These are phyloP conservation scores for Athrips mouffetella DNA, from an alignment of 2,888 invertebrate species.

Conservation along the genomic window DNA sequence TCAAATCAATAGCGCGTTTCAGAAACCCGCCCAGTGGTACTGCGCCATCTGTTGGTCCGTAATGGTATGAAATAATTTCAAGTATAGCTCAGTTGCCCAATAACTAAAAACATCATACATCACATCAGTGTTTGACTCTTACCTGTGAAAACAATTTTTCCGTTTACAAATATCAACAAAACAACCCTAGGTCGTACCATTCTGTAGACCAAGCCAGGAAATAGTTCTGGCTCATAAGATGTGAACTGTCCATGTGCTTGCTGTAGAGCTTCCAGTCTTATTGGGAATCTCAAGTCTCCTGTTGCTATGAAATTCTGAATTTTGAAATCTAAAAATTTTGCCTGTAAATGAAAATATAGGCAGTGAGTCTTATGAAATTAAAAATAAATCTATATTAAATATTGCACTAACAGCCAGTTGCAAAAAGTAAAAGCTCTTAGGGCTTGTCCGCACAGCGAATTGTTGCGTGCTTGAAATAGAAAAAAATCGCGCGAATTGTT, in stretches of 20 bases:
- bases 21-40: too few relatives aligned
- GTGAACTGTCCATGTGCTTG: constrained; percentile 87
- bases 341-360: constrained; percentile 58
- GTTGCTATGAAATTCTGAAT: constrained; percentile 88
- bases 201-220: constrained; percentile 98
- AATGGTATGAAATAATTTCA: too few relatives aligned
- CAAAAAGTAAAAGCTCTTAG: too few relatives aligned
- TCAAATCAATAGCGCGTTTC: too few relatives aligned
- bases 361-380: background rate
- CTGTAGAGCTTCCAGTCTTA: constrained; percentile 84
- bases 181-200: constrained; percentile 98
- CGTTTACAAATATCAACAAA: constrained; percentile 98
- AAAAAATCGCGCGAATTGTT: too few relatives aligned
- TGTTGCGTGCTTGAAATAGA: too few relatives aligned
- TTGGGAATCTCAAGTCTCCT: constrained; percentile 85
- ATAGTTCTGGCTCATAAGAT: constrained; percentile 98
- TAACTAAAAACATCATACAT: background rate
- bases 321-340: constrained; percentile 86
- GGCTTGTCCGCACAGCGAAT: too few relatives aligned
- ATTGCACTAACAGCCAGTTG: too few relatives aligned
- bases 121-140: constrained; percentile 20
- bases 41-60: too few relatives aligned
- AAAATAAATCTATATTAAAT: background rate
- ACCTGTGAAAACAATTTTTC: constrained; percentile 97
- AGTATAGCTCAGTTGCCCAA: background rate